A percentile compares a stretch with the other conserved stretches of the same genome.
phyloP scores from a whole-genome alignment of 2,797 vertebrate genomes.

The Leucoraja ocellata region DNA sequence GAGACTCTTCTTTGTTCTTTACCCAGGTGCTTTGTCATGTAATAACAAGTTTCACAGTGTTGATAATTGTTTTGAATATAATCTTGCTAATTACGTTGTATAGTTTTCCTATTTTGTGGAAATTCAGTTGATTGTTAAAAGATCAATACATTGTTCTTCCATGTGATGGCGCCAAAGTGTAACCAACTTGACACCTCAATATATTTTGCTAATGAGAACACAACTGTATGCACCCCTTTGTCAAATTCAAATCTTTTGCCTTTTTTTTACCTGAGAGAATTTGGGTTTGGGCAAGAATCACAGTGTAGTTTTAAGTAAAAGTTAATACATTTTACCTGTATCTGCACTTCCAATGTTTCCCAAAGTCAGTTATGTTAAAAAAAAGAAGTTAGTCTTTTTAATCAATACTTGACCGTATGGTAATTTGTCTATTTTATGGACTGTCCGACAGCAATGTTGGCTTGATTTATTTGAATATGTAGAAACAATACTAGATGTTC shows the following conservation, averaged over 20 bases:
- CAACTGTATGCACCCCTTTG: neutral
- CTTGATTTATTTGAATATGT: neutral
- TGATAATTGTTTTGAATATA: neutral
- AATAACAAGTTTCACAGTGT: neutral
- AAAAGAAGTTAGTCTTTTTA: neutral
- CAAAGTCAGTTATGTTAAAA: neutral
- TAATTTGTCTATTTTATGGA: neutral
- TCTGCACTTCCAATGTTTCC: neutral
- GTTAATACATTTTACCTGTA: neutral
- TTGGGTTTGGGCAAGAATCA: neutral
- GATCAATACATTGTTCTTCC: neutral
- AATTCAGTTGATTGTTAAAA: neutral
- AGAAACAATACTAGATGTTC: neutral
- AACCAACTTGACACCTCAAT: neutral
- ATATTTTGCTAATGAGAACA: neutral
- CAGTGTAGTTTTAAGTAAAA: neutral
- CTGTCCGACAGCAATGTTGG: neutral
- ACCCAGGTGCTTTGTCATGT: neutral
- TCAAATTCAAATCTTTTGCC: neutral
- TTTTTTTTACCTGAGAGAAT: neutral
- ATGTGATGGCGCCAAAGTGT: slow-evolving; percentile 7
- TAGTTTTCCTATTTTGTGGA: neutral
- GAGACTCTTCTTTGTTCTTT: neutral
- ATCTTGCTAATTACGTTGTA: neutral
- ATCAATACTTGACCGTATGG: neutral